A percentile compares a stretch with the other conserved stretches of the same genome.
phyloP scores from a whole-genome alignment of 2,888 invertebrate species.

The Hemistola chrysoprasaria region DNA sequence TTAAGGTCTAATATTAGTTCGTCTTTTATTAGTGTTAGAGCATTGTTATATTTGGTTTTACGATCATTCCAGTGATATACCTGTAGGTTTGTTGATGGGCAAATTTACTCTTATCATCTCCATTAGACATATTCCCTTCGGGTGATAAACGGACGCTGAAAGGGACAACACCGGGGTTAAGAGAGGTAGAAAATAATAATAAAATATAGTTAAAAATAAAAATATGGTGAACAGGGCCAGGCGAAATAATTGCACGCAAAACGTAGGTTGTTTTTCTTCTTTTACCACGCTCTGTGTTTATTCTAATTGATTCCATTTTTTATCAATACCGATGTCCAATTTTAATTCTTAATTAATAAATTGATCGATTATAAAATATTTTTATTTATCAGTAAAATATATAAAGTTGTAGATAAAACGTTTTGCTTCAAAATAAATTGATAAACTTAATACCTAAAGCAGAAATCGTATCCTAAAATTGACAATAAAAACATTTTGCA shows the following conservation, averaged over 20 bases:
- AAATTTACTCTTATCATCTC: slow-evolving; percentile 86
- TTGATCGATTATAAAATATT: too few species aligned
- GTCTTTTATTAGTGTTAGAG: slow-evolving; percentile 10
- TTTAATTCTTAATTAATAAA: too few species aligned
- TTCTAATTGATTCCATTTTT: too few species aligned
- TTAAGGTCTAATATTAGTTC: too few species aligned
- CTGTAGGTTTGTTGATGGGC: slow-evolving; percentile 89
- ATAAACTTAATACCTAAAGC: too few species aligned
- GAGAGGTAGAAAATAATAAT: slow-evolving; percentile 45
- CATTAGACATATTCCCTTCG: slow-evolving; percentile 83
- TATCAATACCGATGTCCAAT: too few species aligned
- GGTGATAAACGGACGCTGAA: slow-evolving; percentile 84
- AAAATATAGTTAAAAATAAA: slow-evolving; percentile 17
- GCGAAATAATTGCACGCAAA: background rate
- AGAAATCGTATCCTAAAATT: too few species aligned
- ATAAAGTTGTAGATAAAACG: too few species aligned
- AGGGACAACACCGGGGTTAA: slow-evolving; percentile 80
- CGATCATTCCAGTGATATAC: slow-evolving; percentile 65
- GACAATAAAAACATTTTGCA: too few species aligned
- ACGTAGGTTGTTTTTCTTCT: background rate
- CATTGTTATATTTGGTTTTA: slow-evolving; percentile 24
- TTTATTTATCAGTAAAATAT: too few species aligned
- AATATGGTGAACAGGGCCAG: slow-evolving; percentile 11
- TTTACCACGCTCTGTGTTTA: too few species aligned
- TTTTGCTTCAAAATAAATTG: too few species aligned